Evolutionary conservation across 2,888 invertebrate genomes (phyloP).

Genomic region (Drosophila mayaguana): DNA sequence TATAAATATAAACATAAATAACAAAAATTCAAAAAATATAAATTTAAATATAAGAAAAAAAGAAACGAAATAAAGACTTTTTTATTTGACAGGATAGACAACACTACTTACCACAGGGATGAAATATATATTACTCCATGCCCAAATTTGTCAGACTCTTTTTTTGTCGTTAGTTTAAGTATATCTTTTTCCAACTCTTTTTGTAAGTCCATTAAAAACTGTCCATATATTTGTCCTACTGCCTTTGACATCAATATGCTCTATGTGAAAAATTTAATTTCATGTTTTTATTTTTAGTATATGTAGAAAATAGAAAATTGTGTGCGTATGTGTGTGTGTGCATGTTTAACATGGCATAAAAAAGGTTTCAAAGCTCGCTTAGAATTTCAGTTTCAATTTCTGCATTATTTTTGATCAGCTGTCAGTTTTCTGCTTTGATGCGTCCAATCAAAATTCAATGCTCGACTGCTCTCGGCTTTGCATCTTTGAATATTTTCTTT

Average conservation of each 20-base stretch:
- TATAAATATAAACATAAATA: too few relatives aligned
- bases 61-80: too few relatives aligned
- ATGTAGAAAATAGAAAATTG: neutral
- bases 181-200: neutral
- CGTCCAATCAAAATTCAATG: slow-evolving; percentile 77
- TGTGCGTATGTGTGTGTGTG: neutral
- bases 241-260: neutral
- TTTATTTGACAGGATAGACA: too few relatives aligned
- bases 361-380: slow-evolving; percentile 19
- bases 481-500: slow-evolving; percentile 9
- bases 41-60: neutral
- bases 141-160: too few relatives aligned
- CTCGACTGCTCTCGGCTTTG: slow-evolving; percentile 39
- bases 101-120: neutral
- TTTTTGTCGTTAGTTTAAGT: neutral
- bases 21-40: neutral
- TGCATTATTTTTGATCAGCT: slow-evolving; percentile 28
- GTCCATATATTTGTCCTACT: neutral
- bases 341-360: slow-evolving; percentile 23
- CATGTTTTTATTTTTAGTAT: neutral
- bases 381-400: neutral
- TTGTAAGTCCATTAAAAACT: neutral
- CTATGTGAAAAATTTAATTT: neutral
- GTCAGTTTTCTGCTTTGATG: slow-evolving; percentile 66
- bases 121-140: neutral